Evolutionary conservation across 2,888 invertebrate species (phyloP), one percentile per base, ranked within the genome.

Genomic region (Drosophila engyochracea): DNA sequence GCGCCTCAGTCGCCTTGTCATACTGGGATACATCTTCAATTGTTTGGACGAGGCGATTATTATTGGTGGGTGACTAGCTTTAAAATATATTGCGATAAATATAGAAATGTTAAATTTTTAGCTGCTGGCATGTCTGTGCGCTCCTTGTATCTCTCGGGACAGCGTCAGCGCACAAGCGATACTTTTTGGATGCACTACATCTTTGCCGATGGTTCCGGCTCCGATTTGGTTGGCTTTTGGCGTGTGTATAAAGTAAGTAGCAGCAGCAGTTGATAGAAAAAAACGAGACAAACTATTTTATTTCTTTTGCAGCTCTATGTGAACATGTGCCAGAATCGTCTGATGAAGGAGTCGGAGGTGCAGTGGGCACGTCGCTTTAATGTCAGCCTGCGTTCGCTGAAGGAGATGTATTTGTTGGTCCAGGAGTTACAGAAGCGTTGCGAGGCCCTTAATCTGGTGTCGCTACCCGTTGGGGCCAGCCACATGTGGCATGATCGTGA

Each of bases 21-120:
- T 98, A 70, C 94, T 99, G 4, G 99, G 99, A 0, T 96, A 98
- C 90, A 95, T 97, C 60, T 98, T 97, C 90, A 97, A 97, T 64
- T 95, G 97, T 51, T 93, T 99, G 12, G 96, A 97, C 14, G 98
- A 99, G 75, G 94, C 96, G 25, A 95, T 98, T 63, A 96, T 98
- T 64, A 98, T 99, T 93, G 98, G 93, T 93, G 70, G 70, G 60
- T 55, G 10, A 28, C 4, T 22, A 37, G 16, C 25, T 47, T 9
- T 2, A 30, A 6, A 30, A 22, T 12, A 4, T 25, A n/a, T 7
- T 5, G 25, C 7, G 25, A 25, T 31, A 19, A 19, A 14, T 41
- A 22, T 31, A 25, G 2, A 31, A 35, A 28, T 58, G 2, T 53
- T 57, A 35, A 16, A 19, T 41, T 57, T 57, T 22, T 62, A 97